These are phyloP conservation scores for Melangyna quadrimaculata DNA, from an alignment of 2,888 invertebrate species.

Conservation along the genomic window DNA sequence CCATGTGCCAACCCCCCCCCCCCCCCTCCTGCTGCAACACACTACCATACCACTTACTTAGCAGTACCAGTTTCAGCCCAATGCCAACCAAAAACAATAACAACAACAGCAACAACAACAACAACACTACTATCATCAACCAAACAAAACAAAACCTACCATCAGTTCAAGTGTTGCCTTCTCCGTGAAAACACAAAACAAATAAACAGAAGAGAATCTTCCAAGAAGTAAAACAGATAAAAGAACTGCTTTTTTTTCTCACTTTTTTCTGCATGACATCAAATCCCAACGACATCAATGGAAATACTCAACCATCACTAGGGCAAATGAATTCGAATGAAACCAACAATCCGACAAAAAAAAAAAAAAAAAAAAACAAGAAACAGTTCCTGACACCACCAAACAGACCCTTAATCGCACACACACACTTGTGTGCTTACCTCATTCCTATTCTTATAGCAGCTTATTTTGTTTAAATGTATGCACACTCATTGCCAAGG, in stretches of 20 bases:
- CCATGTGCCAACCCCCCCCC: constrained; percentile 15
- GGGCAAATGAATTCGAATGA: constrained; percentile 35
- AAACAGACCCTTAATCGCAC: constrained; percentile 37
- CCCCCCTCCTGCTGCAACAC: constrained; percentile 6
- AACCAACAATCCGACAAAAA: constrained; percentile 2
- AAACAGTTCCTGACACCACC: constrained; percentile 30
- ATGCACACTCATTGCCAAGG: constrained; percentile 52
- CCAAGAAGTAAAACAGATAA: constrained; percentile 64
- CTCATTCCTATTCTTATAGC: constrained; percentile 23
- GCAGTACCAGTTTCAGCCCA: constrained; percentile 37
- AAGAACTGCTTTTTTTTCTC: constrained; percentile 43
- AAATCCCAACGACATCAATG: constrained; percentile 67
- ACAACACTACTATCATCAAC: background rate
- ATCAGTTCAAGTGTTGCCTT: constrained; percentile 66
- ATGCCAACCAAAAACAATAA: constrained; percentile 40
- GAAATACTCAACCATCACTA: constrained; percentile 63
- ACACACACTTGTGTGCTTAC: constrained; percentile 6
- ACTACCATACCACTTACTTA: background rate
- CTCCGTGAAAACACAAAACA: constrained; percentile 35
- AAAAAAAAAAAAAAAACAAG: constrained; percentile 23
- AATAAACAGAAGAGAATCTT: constrained; percentile 51
- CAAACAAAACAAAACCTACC: constrained; percentile 32
- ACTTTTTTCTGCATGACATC: constrained; percentile 46
- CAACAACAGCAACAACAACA: too few relatives aligned
- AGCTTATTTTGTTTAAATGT: background rate